phyloP scores from a whole-genome alignment of 2,888 invertebrate genomes.

The Rugalucina vietnamica region DNA sequence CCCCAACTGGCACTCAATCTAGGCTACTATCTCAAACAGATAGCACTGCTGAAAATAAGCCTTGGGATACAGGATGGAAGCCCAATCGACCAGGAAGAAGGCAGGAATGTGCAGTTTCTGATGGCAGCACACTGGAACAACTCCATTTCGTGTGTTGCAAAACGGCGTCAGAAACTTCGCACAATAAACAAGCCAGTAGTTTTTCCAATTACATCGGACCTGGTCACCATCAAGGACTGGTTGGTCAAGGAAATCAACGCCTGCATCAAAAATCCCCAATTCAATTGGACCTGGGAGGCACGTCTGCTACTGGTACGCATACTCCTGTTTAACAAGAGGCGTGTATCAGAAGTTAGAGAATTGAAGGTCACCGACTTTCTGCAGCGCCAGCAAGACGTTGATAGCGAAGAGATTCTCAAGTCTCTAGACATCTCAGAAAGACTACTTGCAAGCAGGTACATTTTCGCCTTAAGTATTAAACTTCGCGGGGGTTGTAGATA shows the following conservation, averaged over 20 bases:
- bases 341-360: slow-evolving; percentile 23
- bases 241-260: too few relatives aligned
- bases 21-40: slow-evolving; percentile 25
- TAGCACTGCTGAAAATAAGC: background rate
- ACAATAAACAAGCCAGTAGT: background rate
- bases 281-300: too few relatives aligned
- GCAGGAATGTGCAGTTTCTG: background rate
- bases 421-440: too few relatives aligned
- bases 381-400: too few relatives aligned
- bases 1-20: background rate
- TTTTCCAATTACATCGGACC: background rate
- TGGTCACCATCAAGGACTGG: too few relatives aligned
- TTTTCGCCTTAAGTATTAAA: too few relatives aligned
- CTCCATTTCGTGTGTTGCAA: background rate
- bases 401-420: too few relatives aligned
- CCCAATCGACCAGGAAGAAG: background rate
- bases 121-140: slow-evolving; percentile 3
- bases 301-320: slow-evolving; percentile 1
- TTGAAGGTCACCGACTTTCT: slow-evolving; percentile 23
- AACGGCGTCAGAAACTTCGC: background rate
- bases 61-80: background rate
- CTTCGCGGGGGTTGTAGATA: too few relatives aligned
- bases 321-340: slow-evolving; percentile 22
- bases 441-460: too few relatives aligned
- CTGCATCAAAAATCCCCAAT: too few relatives aligned